These are phyloP conservation scores for Podarcis lilfordi DNA, from an alignment of 2,797 vertebrate genomes.

Conservation along the genomic window DNA sequence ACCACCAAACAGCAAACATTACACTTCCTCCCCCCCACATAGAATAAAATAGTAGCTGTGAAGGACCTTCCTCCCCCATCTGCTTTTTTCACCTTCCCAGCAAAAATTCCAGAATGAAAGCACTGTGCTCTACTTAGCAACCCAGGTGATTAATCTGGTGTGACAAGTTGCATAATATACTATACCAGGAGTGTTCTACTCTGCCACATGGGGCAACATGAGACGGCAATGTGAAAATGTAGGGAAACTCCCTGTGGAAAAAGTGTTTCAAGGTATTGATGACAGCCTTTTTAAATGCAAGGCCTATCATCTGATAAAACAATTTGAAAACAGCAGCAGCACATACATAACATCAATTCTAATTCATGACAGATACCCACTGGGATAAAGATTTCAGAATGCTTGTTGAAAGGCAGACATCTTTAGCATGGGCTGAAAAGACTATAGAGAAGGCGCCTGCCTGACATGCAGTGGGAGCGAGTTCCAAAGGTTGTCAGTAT, in stretches of 20 bases:
- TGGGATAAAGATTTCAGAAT: too few relatives aligned
- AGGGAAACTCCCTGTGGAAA: not conserved
- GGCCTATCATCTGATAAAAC: not conserved
- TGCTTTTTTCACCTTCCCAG: not conserved
- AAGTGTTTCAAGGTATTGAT: not conserved
- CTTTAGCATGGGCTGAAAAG: too few relatives aligned
- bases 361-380: too few relatives aligned
- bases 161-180: slow-evolving; percentile 15
- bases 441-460: too few relatives aligned
- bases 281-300: not conserved
- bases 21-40: too few relatives aligned
- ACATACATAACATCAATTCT: too few relatives aligned
- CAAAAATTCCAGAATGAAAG: not conserved
- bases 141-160: slow-evolving; percentile 12
- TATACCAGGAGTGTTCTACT: not conserved
- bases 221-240: not conserved
- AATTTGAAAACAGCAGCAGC: not conserved
- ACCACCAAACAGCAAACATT: not conserved
- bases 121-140: not conserved
- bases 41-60: not conserved
- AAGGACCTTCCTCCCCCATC: not conserved
- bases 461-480: too few relatives aligned
- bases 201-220: not conserved
- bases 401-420: too few relatives aligned
- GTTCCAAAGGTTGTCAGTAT: too few relatives aligned